These are phyloP conservation scores for Lamprotornis superbus DNA, from an alignment of 2,113 vertebrate genomes.

Conservation along the genomic window DNA sequence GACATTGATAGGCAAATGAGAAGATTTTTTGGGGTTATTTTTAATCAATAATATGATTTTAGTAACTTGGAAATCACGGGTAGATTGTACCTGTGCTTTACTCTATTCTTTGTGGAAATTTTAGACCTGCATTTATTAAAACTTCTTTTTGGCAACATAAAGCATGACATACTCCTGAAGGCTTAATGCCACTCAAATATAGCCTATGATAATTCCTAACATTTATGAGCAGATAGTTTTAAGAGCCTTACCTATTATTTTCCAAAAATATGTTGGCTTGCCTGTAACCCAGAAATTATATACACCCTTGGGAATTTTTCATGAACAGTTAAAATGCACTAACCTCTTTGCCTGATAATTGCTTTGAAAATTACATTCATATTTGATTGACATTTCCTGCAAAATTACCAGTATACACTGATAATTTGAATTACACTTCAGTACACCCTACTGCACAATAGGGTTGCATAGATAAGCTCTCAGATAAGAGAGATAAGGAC, in stretches of 20 bases:
- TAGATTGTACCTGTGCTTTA: background rate
- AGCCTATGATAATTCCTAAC: background rate
- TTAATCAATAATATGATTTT: background rate
- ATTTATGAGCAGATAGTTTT: background rate
- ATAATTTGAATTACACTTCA: background rate
- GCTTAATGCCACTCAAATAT: background rate
- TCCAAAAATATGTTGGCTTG: background rate
- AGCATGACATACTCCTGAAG: background rate
- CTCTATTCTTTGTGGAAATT: background rate
- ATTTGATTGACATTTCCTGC: background rate
- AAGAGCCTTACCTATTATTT: background rate
- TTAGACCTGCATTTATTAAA: background rate
- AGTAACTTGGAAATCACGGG: background rate
- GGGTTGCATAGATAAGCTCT: background rate
- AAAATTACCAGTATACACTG: background rate
- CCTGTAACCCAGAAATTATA: background rate
- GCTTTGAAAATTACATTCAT: background rate
- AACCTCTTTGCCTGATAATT: background rate
- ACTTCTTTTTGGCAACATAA: background rate
- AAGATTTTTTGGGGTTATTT: background rate
- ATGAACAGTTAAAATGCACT: background rate
- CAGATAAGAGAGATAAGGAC: background rate
- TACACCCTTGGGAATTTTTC: background rate
- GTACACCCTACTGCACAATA: background rate
- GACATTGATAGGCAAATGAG: background rate